Evolutionary conservation across 2,797 vertebrate genomes (phyloP).

Genomic region (Poecilia velifera): DNA sequence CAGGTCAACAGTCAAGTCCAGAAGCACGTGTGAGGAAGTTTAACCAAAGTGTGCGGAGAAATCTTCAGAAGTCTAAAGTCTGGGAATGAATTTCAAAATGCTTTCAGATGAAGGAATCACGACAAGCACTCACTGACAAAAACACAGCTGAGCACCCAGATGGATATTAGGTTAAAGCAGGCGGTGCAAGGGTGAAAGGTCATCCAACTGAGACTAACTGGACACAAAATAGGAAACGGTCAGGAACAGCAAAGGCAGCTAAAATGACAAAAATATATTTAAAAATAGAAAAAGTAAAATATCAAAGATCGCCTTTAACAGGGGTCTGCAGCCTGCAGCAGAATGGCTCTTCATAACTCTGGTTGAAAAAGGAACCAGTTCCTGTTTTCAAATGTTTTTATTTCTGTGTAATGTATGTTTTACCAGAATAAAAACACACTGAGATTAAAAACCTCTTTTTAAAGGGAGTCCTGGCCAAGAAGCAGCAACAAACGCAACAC

Average conservation of each 20-base stretch:
- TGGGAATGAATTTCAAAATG: constrained; percentile 34
- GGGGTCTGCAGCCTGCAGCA: no score
- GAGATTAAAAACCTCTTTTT: no score
- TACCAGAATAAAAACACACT: no score
- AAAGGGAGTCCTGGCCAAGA: no score
- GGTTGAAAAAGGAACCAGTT: no score
- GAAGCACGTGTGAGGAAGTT: constrained; percentile 71
- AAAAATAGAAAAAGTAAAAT: background rate
- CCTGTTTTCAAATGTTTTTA: no score
- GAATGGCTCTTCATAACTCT: no score
- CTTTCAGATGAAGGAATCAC: constrained; percentile 54
- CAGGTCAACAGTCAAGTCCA: constrained; percentile 73
- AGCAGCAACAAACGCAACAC: no score
- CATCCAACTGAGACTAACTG: background rate
- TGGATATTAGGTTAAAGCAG: background rate
- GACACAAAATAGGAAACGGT: background rate
- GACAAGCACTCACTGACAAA: constrained; percentile 2
- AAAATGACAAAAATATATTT: background rate
- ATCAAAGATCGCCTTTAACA: background rate
- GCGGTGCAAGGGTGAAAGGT: background rate
- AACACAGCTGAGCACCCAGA: constrained; percentile 6
- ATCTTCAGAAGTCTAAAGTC: constrained; percentile 27
- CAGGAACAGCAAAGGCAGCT: background rate
- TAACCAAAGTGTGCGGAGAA: constrained; percentile 43
- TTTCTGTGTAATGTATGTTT: no score